Evolutionary conservation across 2,888 invertebrate genomes (phyloP), one percentile per base, ranked within the genome.

Genomic region (Lasioglossum lativentre): DNA sequence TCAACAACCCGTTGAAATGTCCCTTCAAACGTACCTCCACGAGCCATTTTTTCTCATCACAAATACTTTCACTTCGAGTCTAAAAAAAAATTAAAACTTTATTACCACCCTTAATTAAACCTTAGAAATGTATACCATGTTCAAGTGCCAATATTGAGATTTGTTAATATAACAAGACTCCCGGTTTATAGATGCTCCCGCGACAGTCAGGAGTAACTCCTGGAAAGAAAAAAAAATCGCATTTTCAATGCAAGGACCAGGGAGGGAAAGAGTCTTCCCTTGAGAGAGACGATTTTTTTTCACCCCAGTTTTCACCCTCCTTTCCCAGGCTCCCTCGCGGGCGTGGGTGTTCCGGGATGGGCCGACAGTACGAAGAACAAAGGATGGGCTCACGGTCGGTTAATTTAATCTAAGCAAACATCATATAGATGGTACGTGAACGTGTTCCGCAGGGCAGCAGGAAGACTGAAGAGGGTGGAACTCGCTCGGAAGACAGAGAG

Each of bases 331-430:
- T 59, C 82, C 85, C 78, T 81, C 76, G 70, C 84, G 77, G 78
- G 75, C 42, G 82, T 81, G 86, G 75, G 66, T 66, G 66, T 81
- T 38, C 75, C 75, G 80, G 85, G 38, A 56, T 40, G 74, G 66
- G 71, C 68, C 66, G 78, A 84, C 83, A 81, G 89, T 85, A 86
- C 88, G 90, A 90, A 88, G 92, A 93, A 94, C 93, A 93, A 94
- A 93, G 92, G 92, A 91, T 88, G 91, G 87, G 87, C 90, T 90
- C 88, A 91, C 92, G 92, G 91, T 92, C 92, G 93, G 94, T 94
- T 95, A 94, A 94, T 95, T 94, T 94, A 95, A 94, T 95, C 94
- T 93, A 93, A 94, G 94, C 94, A 95, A 95, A 94, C 94, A 94
- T 94, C 93, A 93, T 92, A 92, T 92, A 92, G 93, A 93, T 92